phyloP scores from a whole-genome alignment of 2,113 vertebrate genomes.

The Platysteira castanea region DNA sequence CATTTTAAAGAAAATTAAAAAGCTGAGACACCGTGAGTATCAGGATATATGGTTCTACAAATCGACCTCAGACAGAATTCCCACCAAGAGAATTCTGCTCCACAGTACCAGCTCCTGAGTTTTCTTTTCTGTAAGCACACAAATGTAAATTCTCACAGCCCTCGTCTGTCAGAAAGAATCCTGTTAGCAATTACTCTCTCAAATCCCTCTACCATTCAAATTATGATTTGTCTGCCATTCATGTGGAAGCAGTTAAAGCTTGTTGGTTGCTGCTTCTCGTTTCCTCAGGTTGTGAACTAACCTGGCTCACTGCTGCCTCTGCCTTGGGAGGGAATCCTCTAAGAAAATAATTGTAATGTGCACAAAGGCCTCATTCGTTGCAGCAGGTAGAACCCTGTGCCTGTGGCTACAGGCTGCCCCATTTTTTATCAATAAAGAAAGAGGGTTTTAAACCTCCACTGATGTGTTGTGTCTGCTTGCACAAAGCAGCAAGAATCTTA shows the following conservation, averaged over 20 bases:
- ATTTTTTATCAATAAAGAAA: background rate
- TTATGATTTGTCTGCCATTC: background rate
- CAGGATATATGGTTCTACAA: background rate
- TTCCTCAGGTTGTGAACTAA: background rate
- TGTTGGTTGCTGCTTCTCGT: background rate
- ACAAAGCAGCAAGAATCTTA: background rate
- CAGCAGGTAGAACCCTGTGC: background rate
- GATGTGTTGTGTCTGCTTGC: background rate
- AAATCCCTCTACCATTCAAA: background rate
- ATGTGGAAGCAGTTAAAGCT: background rate
- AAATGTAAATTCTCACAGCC: background rate
- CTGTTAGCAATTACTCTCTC: background rate
- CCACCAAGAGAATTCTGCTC: background rate
- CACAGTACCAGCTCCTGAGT: background rate
- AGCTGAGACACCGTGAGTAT: accelerated
- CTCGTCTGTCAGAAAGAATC: background rate
- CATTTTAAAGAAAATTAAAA: background rate
- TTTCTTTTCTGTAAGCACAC: background rate
- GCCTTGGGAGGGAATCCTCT: background rate
- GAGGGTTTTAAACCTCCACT: background rate
- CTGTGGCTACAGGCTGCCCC: background rate
- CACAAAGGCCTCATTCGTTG: background rate
- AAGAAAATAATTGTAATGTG: background rate
- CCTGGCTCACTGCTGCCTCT: background rate
- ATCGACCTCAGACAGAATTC: background rate